phyloP scores from a whole-genome alignment of 1,140 invertebrate genomes.

The Ceratitis capitata region DNA sequence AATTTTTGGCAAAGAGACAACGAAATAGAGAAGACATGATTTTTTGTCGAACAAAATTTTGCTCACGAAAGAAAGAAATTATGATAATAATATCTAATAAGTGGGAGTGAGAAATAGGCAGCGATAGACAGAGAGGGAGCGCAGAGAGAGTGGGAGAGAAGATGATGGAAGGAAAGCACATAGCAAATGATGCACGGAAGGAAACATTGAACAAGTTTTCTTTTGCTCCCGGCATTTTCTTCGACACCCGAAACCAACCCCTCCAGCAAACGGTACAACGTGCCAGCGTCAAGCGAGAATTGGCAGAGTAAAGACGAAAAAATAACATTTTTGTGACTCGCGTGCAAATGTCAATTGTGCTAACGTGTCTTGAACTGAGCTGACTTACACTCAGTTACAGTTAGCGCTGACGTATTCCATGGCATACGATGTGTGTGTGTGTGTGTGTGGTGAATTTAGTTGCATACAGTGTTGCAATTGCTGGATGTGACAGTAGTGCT shows the following conservation, averaged over 20 bases:
- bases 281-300: neutral
- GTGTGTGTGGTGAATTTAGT: neutral
- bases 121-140: neutral
- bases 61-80: neutral
- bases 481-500: neutral
- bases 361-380: neutral
- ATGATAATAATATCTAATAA: slow-evolving; percentile 26
- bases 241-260: neutral
- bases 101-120: too few species aligned
- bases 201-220: slow-evolving; percentile 19
- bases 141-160: neutral
- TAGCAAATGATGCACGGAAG: slow-evolving; percentile 11
- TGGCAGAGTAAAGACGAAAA: neutral
- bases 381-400: neutral
- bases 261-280: neutral
- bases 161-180: neutral
- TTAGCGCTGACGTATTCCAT: neutral
- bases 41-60: neutral
- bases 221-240: neutral
- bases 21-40: neutral
- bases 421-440: neutral
- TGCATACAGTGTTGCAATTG: neutral
- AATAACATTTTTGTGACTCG: neutral
- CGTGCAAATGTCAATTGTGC: slow-evolving; percentile 27
- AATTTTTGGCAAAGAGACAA: neutral